A percentile compares a stretch with the other conserved stretches of the same genome.
Evolutionary conservation across 1,140 invertebrate species (phyloP).

Genomic region (Sitobion miscanthi): DNA sequence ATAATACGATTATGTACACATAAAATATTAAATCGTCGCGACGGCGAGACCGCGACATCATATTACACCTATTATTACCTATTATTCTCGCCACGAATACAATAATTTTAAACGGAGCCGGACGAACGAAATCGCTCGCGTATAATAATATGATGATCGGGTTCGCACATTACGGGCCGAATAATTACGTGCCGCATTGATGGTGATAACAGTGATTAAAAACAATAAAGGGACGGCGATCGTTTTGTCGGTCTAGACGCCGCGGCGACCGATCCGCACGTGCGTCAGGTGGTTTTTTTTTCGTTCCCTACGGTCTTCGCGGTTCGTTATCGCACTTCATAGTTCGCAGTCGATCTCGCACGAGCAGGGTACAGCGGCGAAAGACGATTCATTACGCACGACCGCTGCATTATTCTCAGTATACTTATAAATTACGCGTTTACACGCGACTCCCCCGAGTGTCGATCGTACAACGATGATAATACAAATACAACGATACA

Average conservation of each 20-base stretch:
- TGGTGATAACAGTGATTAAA: neutral
- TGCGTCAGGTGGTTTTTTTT: neutral
- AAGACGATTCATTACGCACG: neutral
- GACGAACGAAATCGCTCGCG: neutral
- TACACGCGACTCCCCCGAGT: neutral
- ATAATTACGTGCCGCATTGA: neutral
- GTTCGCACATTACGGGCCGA: neutral
- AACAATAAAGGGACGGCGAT: neutral
- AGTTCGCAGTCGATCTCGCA: neutral
- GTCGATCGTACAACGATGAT: too few relatives aligned
- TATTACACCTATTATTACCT: neutral
- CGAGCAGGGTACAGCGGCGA: neutral
- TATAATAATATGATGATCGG: neutral
- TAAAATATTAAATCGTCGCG: too few relatives aligned
- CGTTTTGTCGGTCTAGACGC: conserved; percentile 2
- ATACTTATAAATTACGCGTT: too few relatives aligned
- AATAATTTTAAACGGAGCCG: neutral
- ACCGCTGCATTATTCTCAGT: neutral
- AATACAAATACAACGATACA: too few relatives aligned
- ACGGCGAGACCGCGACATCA: neutral
- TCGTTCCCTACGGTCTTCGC: neutral
- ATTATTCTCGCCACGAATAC: neutral
- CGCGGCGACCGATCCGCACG: neutral
- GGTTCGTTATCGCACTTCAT: neutral
- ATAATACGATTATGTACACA: neutral